phyloP scores from a whole-genome alignment of 92 coral and sea anemone species.

The Palythoa grandiflora region DNA sequence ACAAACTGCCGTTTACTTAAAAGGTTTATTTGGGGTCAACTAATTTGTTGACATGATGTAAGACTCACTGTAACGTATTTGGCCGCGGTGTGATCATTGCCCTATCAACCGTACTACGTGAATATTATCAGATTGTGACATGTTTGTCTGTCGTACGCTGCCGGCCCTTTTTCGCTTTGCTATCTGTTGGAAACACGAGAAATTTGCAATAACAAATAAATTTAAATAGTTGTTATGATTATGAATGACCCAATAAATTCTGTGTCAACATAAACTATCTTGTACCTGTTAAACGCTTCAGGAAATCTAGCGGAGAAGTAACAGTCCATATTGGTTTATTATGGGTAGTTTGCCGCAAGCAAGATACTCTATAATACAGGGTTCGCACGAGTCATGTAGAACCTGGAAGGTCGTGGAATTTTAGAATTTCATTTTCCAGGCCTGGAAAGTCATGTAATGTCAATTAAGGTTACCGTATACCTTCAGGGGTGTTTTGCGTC shows the following conservation, averaged over 20 bases:
- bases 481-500: too few relatives aligned
- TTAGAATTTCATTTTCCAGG: too few relatives aligned
- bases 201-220: neutral
- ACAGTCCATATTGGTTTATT: too few relatives aligned
- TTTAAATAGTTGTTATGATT: neutral
- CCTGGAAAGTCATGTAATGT: too few relatives aligned
- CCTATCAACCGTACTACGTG: neutral
- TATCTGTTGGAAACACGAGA: neutral
- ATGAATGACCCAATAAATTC: neutral
- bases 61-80: conserved; percentile 5
- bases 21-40: conserved; percentile 11
- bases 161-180: neutral
- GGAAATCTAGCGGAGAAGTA: neutral
- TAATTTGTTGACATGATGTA: conserved; percentile 45
- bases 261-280: neutral
- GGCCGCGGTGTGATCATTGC: conserved; percentile 16
- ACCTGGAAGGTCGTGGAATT: too few relatives aligned
- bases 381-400: too few relatives aligned
- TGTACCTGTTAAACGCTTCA: conserved; percentile 14
- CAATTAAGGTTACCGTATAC: too few relatives aligned
- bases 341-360: too few relatives aligned
- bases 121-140: neutral
- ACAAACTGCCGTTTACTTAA: neutral
- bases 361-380: too few relatives aligned
- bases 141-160: neutral